These are phyloP conservation scores for Himalopsyche kuldschensis DNA, from an alignment of 2,888 invertebrate species.

Conservation along the genomic window DNA sequence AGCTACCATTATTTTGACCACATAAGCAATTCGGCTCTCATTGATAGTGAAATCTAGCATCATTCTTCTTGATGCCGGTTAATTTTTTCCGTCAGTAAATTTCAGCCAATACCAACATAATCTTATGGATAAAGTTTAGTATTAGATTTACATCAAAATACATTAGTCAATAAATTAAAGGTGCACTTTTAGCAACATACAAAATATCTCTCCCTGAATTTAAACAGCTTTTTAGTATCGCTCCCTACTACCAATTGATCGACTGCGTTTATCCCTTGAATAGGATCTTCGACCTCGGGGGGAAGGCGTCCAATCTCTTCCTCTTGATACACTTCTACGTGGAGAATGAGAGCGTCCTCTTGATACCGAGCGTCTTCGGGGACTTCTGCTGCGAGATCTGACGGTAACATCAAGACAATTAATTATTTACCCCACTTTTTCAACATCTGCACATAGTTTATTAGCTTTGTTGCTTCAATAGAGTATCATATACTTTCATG, in stretches of 20 bases:
- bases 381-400: slow-evolving; percentile 58
- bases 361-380: slow-evolving; percentile 54
- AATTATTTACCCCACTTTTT: neutral
- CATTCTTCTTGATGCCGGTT: too few species aligned
- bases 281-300: slow-evolving; percentile 51
- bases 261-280: slow-evolving; percentile 54
- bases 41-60: too few species aligned
- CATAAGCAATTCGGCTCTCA: too few species aligned
- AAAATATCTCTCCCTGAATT: neutral
- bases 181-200: neutral
- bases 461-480: too few species aligned
- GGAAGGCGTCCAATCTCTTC: slow-evolving; percentile 53
- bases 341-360: slow-evolving; percentile 51
- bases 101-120: too few species aligned
- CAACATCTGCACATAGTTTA: too few species aligned
- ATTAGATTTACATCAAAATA: too few species aligned
- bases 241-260: slow-evolving; percentile 43
- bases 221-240: slow-evolving; percentile 6
- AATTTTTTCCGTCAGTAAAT: too few species aligned
- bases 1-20: too few species aligned
- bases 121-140: too few species aligned
- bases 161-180: too few species aligned
- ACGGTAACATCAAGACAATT: neutral
- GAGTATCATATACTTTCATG: too few species aligned
- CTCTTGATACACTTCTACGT: slow-evolving; percentile 52